A percentile compares a stretch with the other conserved stretches of the same genome.
phyloP scores from a whole-genome alignment of 2,888 invertebrate species.

The Epinotia brunnichana region DNA sequence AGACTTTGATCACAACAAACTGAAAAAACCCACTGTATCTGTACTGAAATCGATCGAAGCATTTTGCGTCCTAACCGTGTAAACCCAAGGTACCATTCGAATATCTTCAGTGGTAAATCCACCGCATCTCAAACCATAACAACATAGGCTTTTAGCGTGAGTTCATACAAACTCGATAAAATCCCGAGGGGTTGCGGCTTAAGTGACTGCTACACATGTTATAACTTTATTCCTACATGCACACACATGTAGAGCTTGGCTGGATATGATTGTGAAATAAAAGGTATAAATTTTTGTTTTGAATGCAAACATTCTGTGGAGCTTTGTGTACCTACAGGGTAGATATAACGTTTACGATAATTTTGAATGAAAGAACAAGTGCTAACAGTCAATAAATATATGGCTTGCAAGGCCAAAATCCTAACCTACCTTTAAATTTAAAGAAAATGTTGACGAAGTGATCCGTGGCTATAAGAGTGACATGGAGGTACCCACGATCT shows the following conservation, averaged over 20 bases:
- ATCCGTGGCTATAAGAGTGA: too few relatives aligned
- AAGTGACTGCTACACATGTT: constrained; percentile 60
- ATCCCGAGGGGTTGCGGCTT: constrained; percentile 56
- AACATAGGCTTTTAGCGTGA: constrained; percentile 52
- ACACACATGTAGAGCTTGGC: constrained; percentile 51
- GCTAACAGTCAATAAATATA: too few relatives aligned
- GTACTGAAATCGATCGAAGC: neutral
- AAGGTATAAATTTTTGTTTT: neutral
- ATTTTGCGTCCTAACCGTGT: constrained; percentile 2
- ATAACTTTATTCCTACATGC: constrained; percentile 59
- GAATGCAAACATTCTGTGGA: neutral
- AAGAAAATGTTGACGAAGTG: too few relatives aligned
- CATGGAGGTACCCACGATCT: too few relatives aligned
- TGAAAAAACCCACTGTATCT: neutral
- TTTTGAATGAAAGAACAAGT: too few relatives aligned
- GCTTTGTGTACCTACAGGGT: too few relatives aligned
- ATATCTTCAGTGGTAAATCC: constrained; percentile 18
- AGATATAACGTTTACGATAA: too few relatives aligned
- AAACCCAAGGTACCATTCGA: constrained; percentile 7
- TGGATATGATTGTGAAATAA: constrained; percentile 43
- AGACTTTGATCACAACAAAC: too few relatives aligned
- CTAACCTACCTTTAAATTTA: too few relatives aligned
- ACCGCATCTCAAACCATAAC: constrained; percentile 37
- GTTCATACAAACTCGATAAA: constrained; percentile 63
- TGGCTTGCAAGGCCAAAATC: too few relatives aligned